These are phyloP conservation scores for Gavialis gangeticus DNA, from an alignment of 2,113 vertebrate genomes.

Conservation along the genomic window DNA sequence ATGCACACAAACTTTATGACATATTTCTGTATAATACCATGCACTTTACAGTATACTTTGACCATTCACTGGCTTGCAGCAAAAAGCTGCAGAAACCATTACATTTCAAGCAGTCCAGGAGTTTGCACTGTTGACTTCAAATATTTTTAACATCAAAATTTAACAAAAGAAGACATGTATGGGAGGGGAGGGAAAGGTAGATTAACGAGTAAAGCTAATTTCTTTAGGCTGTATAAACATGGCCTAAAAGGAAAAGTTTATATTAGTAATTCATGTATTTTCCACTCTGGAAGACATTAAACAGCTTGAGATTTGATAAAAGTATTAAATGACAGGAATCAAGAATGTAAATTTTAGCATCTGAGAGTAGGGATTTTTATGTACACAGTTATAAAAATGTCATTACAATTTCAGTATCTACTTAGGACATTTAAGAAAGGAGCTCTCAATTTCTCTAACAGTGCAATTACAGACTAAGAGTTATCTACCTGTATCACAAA, in stretches of 20 bases:
- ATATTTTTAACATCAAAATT: neutral
- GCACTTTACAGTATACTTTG: neutral
- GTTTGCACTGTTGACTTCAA: neutral
- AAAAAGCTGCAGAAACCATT: neutral
- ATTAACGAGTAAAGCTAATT: neutral
- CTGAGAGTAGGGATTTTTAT: neutral
- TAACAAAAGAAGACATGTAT: neutral
- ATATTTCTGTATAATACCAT: neutral
- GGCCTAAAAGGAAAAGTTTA: neutral
- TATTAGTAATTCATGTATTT: neutral
- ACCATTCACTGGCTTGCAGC: neutral
- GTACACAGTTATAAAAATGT: neutral
- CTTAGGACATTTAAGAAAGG: rapidly evolving
- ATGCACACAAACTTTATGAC: neutral
- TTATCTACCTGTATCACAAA: neutral
- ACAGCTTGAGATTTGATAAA: neutral
- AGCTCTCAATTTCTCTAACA: rapidly evolving
- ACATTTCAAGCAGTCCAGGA: too few relatives aligned
- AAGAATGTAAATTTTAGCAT: neutral
- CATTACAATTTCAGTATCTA: neutral
- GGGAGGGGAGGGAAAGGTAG: neutral
- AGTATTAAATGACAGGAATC: neutral
- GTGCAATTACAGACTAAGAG: neutral
- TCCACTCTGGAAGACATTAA: neutral
- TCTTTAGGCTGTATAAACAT: neutral